Base-by-base conservation (phyloP, 2,113 vertebrate species). In the Meleagris gallopavo region DNA sequence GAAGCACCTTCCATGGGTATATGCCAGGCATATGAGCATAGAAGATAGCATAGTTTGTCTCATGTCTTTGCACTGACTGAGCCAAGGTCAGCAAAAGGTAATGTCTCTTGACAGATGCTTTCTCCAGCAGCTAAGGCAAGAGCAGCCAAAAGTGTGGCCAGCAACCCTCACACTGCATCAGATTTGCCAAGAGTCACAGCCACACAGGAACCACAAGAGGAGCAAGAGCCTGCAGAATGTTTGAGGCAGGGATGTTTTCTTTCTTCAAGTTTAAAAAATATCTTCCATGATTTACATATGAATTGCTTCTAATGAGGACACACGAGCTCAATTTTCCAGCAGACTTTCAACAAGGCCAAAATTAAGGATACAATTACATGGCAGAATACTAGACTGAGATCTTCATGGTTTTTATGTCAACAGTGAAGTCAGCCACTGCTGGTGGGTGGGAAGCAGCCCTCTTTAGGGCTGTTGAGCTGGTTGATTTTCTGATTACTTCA, bases 401-500 rank as follows among this genome's bases (percentile, higher is more conserved):
- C 89, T 89, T 95, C 86, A 88, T 88, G 85, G 62, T 46, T 95
- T 96, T 95, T 92, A 41, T 95, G 94, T 96, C 94, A 94, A 96
- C 91, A 96, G 89, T 91, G 92, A 95, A 96, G 80, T 94, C 96
- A 96, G 90, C 48, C 90, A 40, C 90, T 95, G 92, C 92, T 95
- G 83, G 92, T 97, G 96, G 93, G 93, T 95, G 90, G 90, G 91
- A 89, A 93, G 43, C 73, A 93, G 88, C 80, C 90, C 91, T 89
- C 86, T 96, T 95, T 91, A 81, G 92, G 76, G 90, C 78, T 93
- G 90, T 96, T 93, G 94, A 95, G 90, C 77, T 96, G 74, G 66
- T 95, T 95, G 93, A 95, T 97, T 96, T 96, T 96, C 86, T 97
- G 95, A 97, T 95, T 96, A 94, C 94, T 97, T 95, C 86, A 94